Conservation (phyloP, 92 coral and sea anemone genomes). For the Scolanthus callimorphus region DNA sequence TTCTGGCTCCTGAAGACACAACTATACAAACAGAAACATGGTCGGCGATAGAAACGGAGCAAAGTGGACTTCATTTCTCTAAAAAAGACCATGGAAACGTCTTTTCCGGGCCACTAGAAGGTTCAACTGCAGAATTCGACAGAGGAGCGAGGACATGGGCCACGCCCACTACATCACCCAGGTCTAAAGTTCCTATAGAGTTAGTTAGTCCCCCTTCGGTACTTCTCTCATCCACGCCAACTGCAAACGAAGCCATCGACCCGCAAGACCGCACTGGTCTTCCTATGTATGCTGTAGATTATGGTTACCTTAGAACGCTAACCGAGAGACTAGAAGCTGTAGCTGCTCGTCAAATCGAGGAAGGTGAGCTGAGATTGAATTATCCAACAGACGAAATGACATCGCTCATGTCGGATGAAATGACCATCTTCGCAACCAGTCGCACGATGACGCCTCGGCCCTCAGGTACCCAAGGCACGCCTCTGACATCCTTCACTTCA, state of each 20-base stretch:
- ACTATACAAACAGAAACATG: no score
- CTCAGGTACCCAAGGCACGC: conserved; percentile 3
- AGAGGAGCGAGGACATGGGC: no score
- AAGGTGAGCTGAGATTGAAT: conserved; percentile 34
- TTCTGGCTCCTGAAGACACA: no score
- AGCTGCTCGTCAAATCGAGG: conserved; percentile 62
- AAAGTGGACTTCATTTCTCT: no score
- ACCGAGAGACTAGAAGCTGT: conserved; percentile 71
- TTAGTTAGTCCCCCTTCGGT: neutral
- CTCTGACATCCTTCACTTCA: neutral
- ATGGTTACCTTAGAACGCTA: conserved; percentile 20
- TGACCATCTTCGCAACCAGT: conserved; percentile 31
- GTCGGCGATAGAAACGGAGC: no score
- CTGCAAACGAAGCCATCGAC: neutral
- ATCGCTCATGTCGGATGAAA: no score
- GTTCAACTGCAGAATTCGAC: no score
- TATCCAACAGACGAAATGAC: conserved; percentile 25
- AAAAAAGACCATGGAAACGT: no score
- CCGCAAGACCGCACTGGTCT: neutral
- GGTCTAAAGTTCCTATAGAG: neutral
- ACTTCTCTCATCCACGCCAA: neutral
- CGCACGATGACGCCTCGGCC: conserved; percentile 14
- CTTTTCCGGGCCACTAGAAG: no score
- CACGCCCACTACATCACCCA: no score
- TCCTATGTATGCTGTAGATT: neutral